Percentiles rank a stretch among this genome's conserved stretches.
Evolutionary conservation across 2,888 invertebrate species (phyloP).

Genomic region (Pteria penguin): DNA sequence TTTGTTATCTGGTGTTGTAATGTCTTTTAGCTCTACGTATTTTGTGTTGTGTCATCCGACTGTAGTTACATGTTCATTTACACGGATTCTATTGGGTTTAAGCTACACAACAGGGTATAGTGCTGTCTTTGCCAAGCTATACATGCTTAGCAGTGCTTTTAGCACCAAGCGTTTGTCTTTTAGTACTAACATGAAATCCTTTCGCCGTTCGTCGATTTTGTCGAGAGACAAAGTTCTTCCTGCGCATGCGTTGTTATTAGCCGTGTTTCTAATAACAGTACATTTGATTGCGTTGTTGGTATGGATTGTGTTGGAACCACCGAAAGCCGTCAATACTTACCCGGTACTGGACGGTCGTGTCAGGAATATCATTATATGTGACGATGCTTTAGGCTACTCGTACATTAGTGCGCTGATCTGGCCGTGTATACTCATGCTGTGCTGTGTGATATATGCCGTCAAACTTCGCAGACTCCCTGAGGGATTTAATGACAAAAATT

Average conservation of each 20-base stretch:
- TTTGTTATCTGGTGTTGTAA: constrained; percentile 81
- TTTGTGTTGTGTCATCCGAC: constrained; percentile 82
- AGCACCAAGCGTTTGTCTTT: constrained; percentile 62
- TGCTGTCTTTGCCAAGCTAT: constrained; percentile 83
- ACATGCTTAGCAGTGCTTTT: constrained; percentile 83
- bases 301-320: constrained; percentile 82
- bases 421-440: constrained; percentile 82
- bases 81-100: constrained; percentile 82
- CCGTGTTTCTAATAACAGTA: constrained; percentile 80
- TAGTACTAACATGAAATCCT: constrained; percentile 13
- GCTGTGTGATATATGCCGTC: constrained; percentile 83
- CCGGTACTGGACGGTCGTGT: constrained; percentile 68
- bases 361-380: constrained; percentile 74
- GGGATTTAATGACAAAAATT: constrained; percentile 83
- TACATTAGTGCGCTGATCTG: constrained; percentile 82
- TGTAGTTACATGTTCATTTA: constrained; percentile 81
- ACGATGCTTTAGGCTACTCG: constrained; percentile 81
- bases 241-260: constrained; percentile 81
- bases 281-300: constrained; percentile 81
- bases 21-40: constrained; percentile 82
- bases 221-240: constrained; percentile 79
- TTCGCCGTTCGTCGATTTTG: constrained; percentile 42
- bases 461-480: constrained; percentile 84
- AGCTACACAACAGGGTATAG: constrained; percentile 83
- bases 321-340: constrained; percentile 79